A percentile compares a stretch with the other conserved stretches of the same genome.
Evolutionary conservation across 2,113 vertebrate genomes (phyloP).

Genomic region (Cromileptes altivelis): DNA sequence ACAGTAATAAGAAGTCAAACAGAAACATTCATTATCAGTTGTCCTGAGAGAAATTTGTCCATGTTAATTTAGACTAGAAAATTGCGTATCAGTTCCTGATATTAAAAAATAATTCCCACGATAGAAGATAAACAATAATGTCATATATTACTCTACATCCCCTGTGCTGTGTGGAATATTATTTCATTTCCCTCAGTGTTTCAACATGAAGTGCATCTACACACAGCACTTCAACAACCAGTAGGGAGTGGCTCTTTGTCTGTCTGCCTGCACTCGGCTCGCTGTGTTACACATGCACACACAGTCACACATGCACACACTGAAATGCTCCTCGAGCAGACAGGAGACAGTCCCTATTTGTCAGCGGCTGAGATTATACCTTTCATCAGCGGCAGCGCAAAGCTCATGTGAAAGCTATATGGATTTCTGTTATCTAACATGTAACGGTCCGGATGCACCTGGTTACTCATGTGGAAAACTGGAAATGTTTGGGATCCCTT

Average conservation of each 20-base stretch:
- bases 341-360: constrained; percentile 51
- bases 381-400: constrained; percentile 49
- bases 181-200: constrained; percentile 41
- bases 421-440: constrained; percentile 64
- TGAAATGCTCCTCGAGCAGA: constrained; percentile 36
- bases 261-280: constrained; percentile 43
- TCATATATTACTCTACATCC: constrained; percentile 64
- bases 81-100: constrained; percentile 41
- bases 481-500: constrained; percentile 42
- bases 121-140: constrained; percentile 55
- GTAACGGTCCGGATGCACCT: constrained; percentile 26
- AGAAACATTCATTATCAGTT: constrained; percentile 26
- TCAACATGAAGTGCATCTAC: constrained; percentile 28
- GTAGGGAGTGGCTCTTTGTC: constrained; percentile 73
- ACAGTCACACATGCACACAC: constrained; percentile 24
- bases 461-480: constrained; percentile 54
- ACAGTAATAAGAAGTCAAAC: not conserved
- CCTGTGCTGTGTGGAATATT: constrained; percentile 41
- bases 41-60: constrained; percentile 18
- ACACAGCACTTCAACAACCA: constrained; percentile 43
- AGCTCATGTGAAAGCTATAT: constrained; percentile 59
- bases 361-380: constrained; percentile 58
- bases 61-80: constrained; percentile 30
- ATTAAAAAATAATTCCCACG: constrained; percentile 53
- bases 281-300: constrained; percentile 16